Conservation (phyloP, 2,113 vertebrate species). For the Acinonyx jubatus region DNA sequence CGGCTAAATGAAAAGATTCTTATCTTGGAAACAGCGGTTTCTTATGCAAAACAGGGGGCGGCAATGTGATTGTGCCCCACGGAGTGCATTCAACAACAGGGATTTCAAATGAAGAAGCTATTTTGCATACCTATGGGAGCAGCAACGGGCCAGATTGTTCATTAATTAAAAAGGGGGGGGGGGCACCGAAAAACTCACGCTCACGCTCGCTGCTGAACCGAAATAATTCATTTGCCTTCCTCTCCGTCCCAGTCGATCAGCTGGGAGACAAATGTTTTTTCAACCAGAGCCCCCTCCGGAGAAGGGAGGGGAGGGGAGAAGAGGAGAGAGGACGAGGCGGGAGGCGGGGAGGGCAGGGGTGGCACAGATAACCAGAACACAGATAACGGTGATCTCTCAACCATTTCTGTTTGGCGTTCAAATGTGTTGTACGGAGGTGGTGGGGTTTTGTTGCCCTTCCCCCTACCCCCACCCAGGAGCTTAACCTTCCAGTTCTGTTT, state of each 20-base stretch:
- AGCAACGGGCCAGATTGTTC: conserved; percentile 66
- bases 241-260: conserved; percentile 35
- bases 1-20: conserved; percentile 79
- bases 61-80: conserved; percentile 63
- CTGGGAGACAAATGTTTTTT: conserved; percentile 62
- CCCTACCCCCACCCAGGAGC: neutral
- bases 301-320: neutral
- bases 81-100: conserved; percentile 69
- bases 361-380: neutral
- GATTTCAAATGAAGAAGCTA: conserved; percentile 71
- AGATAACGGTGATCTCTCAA: conserved; percentile 18
- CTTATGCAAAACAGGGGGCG: conserved; percentile 75
- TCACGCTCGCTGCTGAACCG: conserved; percentile 32
- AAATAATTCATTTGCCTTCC: conserved; percentile 64
- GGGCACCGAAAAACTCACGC: conserved; percentile 21
- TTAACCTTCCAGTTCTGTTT: conserved; percentile 57
- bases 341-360: neutral
- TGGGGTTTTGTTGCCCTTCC: neutral
- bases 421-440: conserved; percentile 18
- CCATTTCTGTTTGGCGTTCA: conserved; percentile 15
- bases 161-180: conserved; percentile 71
- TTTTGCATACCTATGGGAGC: conserved; percentile 72
- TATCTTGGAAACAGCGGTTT: conserved; percentile 80
- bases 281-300: neutral
- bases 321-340: neutral